Base-by-base conservation (phyloP, 2,113 vertebrate species). In the Rhinogobius similis region DNA sequence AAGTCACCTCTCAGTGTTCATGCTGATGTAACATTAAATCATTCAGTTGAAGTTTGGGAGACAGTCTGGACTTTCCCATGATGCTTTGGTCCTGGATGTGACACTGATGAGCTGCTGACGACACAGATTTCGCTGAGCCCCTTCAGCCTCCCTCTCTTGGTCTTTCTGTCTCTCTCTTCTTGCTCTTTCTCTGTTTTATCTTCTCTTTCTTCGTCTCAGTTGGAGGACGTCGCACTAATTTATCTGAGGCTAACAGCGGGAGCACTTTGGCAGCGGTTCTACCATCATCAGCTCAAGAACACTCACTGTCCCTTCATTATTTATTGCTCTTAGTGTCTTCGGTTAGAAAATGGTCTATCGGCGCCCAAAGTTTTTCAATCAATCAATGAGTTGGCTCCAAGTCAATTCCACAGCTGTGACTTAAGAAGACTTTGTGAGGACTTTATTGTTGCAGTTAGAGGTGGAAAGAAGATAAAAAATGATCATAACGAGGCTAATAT, bases 161-260 rank as follows among this genome's bases (percentile, higher is more conserved):
- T n/a, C n/a, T 53, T 44, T 68, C 39, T 29, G 29, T 18, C 11
- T 24, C 23, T 24, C 50, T 53, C 23, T 5, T 53, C 43, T 10
- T n/a, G n/a, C n/a, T 46, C 16, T 46, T 14, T 18, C 1, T 5
- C 5, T 5, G 14, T 18, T 16, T 44, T 16, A 18, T n/a, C n/a
- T 4, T 43, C 43, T 14, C 43, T 63, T 39, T 27, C 58, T 68
- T 65, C 67, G 12, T 68, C 66, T 64, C 65, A 13, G 67, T 67
- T 58, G 65, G 62, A 44, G 72, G 66, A 38, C 70, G 63, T 26
- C 14, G 46, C 73, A 76, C 81, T 72, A 69, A 82, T 72, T 75
- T 77, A 73, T 43, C 43, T 78, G 59, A 26, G 63, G 48, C 44
- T 21, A 76, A 76, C 77, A 76, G 76, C 78, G 62, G 66, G 63